phyloP scores from a whole-genome alignment of 2,797 vertebrate genomes.

The Bradypodion ventrale region DNA sequence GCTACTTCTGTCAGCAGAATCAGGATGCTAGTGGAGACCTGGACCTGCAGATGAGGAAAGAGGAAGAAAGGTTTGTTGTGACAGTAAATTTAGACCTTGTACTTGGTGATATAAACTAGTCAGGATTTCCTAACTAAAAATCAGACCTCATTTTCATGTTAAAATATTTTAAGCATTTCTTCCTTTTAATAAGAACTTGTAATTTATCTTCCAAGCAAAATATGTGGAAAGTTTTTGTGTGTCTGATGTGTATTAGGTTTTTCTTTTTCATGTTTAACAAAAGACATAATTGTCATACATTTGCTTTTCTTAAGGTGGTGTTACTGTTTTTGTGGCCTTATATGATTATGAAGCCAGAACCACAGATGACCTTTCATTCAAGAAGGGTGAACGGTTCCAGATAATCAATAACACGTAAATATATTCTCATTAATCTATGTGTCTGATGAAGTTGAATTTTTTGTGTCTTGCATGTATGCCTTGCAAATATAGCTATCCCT shows the following conservation, averaged over 20 bases:
- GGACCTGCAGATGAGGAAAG: no score
- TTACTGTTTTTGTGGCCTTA: constrained; percentile 96
- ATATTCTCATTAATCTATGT: constrained; percentile 55
- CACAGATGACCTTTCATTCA: constrained; percentile 94
- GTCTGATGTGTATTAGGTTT: constrained; percentile 11
- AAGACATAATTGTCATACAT: constrained; percentile 1
- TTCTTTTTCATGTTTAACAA: constrained; percentile 30
- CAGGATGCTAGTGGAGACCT: no score
- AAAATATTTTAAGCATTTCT: neutral
- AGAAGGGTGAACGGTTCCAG: constrained; percentile 95
- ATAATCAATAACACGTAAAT: constrained; percentile 96
- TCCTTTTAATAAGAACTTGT: neutral
- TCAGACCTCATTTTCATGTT: neutral
- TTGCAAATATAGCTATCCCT: neutral
- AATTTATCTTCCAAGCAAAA: constrained; percentile 36
- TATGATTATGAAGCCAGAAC: constrained; percentile 98
- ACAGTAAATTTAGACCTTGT: no score
- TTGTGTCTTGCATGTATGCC: neutral
- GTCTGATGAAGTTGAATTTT: neutral
- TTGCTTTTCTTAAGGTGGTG: constrained; percentile 80
- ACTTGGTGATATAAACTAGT: no score
- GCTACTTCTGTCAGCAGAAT: no score
- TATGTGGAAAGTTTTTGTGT: neutral
- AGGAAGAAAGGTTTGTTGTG: no score
- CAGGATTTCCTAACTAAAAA: neutral